Base-by-base conservation (phyloP, 2,888 invertebrate species). In the Ormyrus labotus region DNA sequence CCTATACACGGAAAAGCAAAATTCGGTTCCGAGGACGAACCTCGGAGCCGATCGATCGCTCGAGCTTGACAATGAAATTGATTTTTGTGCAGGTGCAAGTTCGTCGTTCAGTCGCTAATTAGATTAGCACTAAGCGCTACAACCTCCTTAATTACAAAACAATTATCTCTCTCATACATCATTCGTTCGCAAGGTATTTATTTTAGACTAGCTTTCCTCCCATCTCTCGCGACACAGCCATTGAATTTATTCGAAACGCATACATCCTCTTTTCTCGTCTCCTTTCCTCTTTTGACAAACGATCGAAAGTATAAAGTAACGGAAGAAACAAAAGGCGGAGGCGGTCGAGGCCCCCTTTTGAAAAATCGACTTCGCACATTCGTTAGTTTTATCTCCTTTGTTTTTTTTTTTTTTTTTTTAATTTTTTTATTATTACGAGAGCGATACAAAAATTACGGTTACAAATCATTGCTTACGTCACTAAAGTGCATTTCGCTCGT, bases 391-490 rank as follows among this genome's bases (percentile, higher is more conserved):
- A 53, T 53, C 64, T 72, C 34, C 34, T 34, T 34, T 34, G 34
- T 34, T 4, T 34, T 34, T 48, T 47, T 34, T 60, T 53, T 72
- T 72, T 75, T 71, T 47, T 57, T 69, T 45, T 69, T 4, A 45
- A 4, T 34, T 7, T 74, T 63, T 75, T 73, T 51, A 73, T 65
- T 58, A 63, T 34, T 65, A 60, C 71, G 61, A 76, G 61, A 68
- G 76, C 69, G 58, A 81, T 81, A 81, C 71, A 81, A 78, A 78
- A 81, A 79, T 81, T 68, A 78, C 75, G 71, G 64, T 79, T 72
- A 78, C 50, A 76, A 79, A 79, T 72, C 67, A 81, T 75, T 67
- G 61, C 76, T 81, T 81, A 78, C 57, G 47, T 72, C 19, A 68
- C 68, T 76, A 76, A 71, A 65, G 80, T 76, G 57, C 70, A 68